These are phyloP conservation scores for Pitta sordida DNA, from an alignment of 2,113 vertebrate genomes.

Conservation along the genomic window DNA sequence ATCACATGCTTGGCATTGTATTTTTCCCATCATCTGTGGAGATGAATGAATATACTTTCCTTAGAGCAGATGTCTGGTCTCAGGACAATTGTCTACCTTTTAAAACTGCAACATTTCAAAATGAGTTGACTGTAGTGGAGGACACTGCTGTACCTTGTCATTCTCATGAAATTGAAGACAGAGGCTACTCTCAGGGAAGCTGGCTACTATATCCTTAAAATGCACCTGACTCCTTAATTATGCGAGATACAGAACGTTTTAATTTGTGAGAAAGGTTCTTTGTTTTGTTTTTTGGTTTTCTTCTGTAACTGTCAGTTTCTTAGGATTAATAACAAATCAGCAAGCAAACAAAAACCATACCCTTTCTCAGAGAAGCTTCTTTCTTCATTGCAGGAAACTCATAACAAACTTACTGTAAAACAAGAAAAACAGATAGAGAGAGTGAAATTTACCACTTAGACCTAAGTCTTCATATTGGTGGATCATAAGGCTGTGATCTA, in stretches of 20 bases:
- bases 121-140: not conserved
- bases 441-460: not conserved
- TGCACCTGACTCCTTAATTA: not conserved
- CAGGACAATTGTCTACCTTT: not conserved
- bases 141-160: not conserved
- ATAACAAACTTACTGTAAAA: not conserved
- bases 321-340: not conserved
- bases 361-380: not conserved
- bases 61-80: not conserved
- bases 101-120: not conserved
- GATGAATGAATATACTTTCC: not conserved
- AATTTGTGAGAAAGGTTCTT: not conserved
- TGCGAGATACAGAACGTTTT: not conserved
- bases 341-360: not conserved
- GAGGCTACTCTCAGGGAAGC: not conserved
- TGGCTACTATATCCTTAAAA: not conserved
- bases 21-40: not conserved
- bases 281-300: not conserved
- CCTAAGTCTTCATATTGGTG: not conserved
- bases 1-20: not conserved
- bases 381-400: not conserved
- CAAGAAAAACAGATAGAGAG: not conserved
- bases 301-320: not conserved
- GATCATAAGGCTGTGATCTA: not conserved
- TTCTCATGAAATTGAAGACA: not conserved